A percentile compares a stretch with the other conserved stretches of the same genome.
Evolutionary conservation across 1,140 invertebrate genomes (phyloP).

Genomic region (Papilio xuthus): DNA sequence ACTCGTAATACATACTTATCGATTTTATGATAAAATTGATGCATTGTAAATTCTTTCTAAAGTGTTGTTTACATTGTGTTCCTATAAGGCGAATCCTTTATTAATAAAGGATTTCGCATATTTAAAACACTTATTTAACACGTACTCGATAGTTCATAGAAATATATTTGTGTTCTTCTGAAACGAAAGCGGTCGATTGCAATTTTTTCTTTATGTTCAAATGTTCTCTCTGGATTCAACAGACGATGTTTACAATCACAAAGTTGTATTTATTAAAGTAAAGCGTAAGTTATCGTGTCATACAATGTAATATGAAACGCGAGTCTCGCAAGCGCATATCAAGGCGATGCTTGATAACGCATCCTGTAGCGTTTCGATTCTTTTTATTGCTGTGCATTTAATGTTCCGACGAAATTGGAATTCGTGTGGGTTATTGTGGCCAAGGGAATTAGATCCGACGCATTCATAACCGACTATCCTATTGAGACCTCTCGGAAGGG

Average conservation of each 20-base stretch:
- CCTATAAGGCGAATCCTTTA: neutral
- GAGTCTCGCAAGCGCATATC: conserved; percentile 51
- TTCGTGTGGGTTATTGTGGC: conserved; percentile 67
- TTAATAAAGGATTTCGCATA: too few species aligned
- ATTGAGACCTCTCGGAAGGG: conserved; percentile 80
- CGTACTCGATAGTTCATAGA: too few species aligned
- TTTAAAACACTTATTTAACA: too few species aligned
- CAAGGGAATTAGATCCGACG: conserved; percentile 72
- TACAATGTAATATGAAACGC: conserved; percentile 47
- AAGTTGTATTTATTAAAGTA: conserved; percentile 21
- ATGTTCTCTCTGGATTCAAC: too few species aligned
- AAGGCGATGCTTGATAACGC: conserved; percentile 57
- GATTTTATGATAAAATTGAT: neutral
- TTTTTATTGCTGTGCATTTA: conserved; percentile 54
- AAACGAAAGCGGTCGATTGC: too few species aligned
- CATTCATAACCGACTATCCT: conserved; percentile 72
- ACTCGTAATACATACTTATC: conserved; percentile 36
- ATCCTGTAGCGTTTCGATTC: conserved; percentile 50
- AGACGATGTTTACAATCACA: conserved; percentile 39
- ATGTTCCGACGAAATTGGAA: conserved; percentile 69
- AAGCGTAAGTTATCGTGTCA: conserved; percentile 37
- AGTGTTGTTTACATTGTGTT: neutral
- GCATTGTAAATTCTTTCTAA: neutral
- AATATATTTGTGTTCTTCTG: neutral
- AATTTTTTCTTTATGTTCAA: too few species aligned